These are phyloP conservation scores for Megalops atlanticus DNA, from an alignment of 2,113 vertebrate species.

Conservation along the genomic window DNA sequence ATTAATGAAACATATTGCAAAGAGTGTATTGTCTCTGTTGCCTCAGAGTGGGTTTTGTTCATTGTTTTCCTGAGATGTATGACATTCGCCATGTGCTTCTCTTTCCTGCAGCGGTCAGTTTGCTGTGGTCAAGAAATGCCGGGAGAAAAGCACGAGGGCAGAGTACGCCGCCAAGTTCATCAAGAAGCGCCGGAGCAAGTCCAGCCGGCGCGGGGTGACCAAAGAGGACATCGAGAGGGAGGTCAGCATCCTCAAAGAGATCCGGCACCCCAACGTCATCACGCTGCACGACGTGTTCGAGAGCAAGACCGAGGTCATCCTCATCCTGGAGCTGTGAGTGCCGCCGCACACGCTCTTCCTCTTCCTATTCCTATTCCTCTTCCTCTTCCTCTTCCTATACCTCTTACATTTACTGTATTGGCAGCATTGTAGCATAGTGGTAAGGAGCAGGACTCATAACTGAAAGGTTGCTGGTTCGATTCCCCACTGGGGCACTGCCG, in stretches of 20 bases:
- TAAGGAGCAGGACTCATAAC: too few species aligned
- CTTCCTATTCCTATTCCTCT: not conserved
- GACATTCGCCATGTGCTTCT: not conserved
- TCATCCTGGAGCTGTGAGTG: slow-evolving; percentile 98
- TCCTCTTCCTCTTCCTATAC: not conserved
- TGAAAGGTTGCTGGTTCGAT: too few species aligned
- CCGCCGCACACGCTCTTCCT: not conserved
- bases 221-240: slow-evolving; percentile 94
- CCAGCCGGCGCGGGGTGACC: slow-evolving; percentile 88
- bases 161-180: slow-evolving; percentile 95
- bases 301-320: slow-evolving; percentile 93
- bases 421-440: too few species aligned
- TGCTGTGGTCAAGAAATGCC: slow-evolving; percentile 91
- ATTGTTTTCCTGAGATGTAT: not conserved
- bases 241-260: slow-evolving; percentile 92
- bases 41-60: not conserved
- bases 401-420: too few species aligned
- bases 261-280: slow-evolving; percentile 93
- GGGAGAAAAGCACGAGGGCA: slow-evolving; percentile 76
- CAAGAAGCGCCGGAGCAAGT: slow-evolving; percentile 92
- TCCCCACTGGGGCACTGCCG: too few species aligned
- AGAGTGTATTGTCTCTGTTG: not conserved
- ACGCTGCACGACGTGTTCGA: slow-evolving; percentile 92
- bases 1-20: not conserved
- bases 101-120: slow-evolving; percentile 83